phyloP scores from a whole-genome alignment of 2,113 vertebrate genomes.

The Strix aluco region DNA sequence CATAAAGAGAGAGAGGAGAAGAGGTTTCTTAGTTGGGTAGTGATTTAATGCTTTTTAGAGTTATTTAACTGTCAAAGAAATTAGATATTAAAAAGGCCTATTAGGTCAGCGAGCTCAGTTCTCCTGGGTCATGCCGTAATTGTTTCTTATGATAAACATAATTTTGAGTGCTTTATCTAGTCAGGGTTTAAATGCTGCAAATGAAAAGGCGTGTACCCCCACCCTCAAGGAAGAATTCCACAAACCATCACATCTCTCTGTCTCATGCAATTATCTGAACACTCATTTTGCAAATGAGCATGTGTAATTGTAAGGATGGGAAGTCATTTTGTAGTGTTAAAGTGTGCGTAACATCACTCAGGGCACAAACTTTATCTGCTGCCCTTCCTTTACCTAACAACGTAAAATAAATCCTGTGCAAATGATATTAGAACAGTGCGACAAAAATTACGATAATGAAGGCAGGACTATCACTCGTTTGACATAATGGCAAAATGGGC shows the following conservation, averaged over 20 bases:
- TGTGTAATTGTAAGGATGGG: not conserved
- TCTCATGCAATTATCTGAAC: conserved; percentile 9
- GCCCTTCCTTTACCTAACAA: not conserved
- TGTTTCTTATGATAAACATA: not conserved
- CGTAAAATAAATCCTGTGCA: not conserved
- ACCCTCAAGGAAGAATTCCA: not conserved
- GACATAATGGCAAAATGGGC: not conserved
- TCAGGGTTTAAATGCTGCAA: not conserved
- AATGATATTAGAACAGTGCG: not conserved
- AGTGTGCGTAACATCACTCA: not conserved
- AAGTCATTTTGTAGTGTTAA: not conserved
- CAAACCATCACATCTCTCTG: not conserved
- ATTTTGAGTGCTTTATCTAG: not conserved
- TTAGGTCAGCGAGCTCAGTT: not conserved
- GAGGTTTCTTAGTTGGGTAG: not conserved
- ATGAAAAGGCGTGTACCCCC: not conserved
- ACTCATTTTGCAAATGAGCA: conserved; percentile 21
- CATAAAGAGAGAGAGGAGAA: not conserved
- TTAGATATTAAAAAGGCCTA: conserved; percentile 2
- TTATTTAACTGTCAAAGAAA: conserved; percentile 18
- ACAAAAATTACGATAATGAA: not conserved
- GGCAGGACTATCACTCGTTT: not conserved
- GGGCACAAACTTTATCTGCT: not conserved
- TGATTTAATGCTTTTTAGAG: conserved; percentile 6
- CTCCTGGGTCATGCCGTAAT: not conserved